Evolutionary conservation across 2,113 vertebrate genomes (phyloP), one percentile per base, ranked within the genome.

Genomic region (Psophia crepitans): DNA sequence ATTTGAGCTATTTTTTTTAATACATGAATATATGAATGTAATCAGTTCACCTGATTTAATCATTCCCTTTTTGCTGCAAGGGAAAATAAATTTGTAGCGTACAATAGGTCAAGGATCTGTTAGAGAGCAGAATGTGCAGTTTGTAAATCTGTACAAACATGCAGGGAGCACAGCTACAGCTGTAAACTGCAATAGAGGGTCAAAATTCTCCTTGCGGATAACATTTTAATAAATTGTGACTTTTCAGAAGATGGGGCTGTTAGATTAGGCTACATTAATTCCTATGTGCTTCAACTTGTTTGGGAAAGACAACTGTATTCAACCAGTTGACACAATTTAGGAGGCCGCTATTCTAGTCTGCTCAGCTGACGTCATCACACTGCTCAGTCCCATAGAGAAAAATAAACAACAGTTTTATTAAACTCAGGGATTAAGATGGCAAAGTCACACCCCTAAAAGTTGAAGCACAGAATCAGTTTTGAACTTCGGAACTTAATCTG

Each of bases 81-180:
- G 61, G 46, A 46, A 81, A 94, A 93, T 58, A 83, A 89, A 93
- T 84, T 13, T 90, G 20, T 84, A 49, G 39, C 14, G 46, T 82
- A 41, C 22, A 51, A 49, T n/a, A 93, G 86, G 92, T 93, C 90
- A 95, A 88, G 84, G 82, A 86, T 88, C 78, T 94, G 23, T 35
- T 51, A 74, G 75, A 76, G 87, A 96, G 76, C 65, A 90, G 48
- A 94, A 78, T n/a, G 65, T 94, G 46, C 69, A 60, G 78, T 77
- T 87, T 65, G n/a, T 90, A 74, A 95, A 90, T 93, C 78, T 79
- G 64, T 60, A 69, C 71, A 90, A 88, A 89, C 39, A 41, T 9
- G 7, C 18, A 64, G 32, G 56, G 49, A 85, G 63, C 37, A 69
- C n/a, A 63, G 53, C 54, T 63, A 35, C 73, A 76, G 77, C 56